Evolutionary conservation across 2,888 invertebrate species (phyloP), one percentile per base, ranked within the genome.

Genomic region (Callinectes sapidus): DNA sequence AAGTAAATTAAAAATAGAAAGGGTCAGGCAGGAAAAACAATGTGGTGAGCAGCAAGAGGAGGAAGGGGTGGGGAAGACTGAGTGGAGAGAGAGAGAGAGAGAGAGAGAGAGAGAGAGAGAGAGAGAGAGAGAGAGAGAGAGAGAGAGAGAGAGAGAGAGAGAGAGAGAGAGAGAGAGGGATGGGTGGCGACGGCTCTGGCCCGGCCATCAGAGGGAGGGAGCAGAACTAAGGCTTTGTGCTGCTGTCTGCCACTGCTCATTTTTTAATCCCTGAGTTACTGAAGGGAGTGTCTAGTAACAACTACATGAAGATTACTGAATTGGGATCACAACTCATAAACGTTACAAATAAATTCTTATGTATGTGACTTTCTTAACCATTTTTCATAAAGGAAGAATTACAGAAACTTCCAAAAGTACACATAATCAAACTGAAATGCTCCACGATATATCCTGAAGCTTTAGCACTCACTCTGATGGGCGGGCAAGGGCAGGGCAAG

Each of bases 41-140:
- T 81, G 10, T 13, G 14, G 81, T 81, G n/a, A 35, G 35, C 81
- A 81, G 81, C 81, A 35, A 8, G 35, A 81, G 81, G 14, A 32
- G 14, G 16, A 81, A 81, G 35, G 81, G 6, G 81, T 81, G 81
- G 35, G 81, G 81, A 35, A 81, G 81, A 35, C 81, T 81, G 81
- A 35, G 81, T 35, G 81, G 81, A n/a, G 35, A 61, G 23, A 18
- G n/a, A 2, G 35, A 35, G 16, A 3, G 81, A 81, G 35, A 35
- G 35, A 32, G n/a, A 35, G 35, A 16, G 81, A 81, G 2, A 14
- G 81, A 35, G 81, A 81, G 32, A 14, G 14, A 35, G 32, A n/a
- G 35, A 61, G 23, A 18, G n/a, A 2, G 35, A 35, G 16, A 3
- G 81, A 81, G 35, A 35, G 35, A 32, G n/a, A 35, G 35, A 16